Percentiles rank a stretch among this genome's conserved stretches.
These are phyloP conservation scores for Anisognathus igniventris DNA, from an alignment of 2,797 vertebrate genomes.

Conservation along the genomic window DNA sequence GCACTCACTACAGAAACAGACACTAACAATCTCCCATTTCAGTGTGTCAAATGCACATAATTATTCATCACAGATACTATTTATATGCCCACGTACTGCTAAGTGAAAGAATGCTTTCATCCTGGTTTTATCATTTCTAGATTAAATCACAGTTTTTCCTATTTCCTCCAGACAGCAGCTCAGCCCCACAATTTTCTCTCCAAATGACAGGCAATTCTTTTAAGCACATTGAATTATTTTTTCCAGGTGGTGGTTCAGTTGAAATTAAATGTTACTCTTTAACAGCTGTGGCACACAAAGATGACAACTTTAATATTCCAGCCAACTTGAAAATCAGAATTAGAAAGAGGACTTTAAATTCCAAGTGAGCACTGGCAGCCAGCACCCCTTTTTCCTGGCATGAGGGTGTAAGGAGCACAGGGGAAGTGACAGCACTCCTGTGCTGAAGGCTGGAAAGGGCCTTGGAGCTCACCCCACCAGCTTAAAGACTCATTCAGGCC, in stretches of 20 bases:
- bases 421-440: accelerated
- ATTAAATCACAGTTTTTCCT: conserved; percentile 54
- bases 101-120: conserved; percentile 55
- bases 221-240: conserved; percentile 36
- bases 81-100: conserved; percentile 20
- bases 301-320: neutral
- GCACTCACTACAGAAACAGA: neutral
- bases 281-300: neutral
- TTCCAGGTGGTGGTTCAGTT: conserved; percentile 50
- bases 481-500: neutral
- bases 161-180: conserved; percentile 30
- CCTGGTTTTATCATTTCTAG: conserved; percentile 42
- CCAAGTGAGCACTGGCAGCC: neutral
- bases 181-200: conserved; percentile 44
- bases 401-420: accelerated
- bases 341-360: neutral
- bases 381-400: accelerated
- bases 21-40: conserved; percentile 2
- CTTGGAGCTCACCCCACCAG: neutral
- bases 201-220: conserved; percentile 45
- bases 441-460: neutral
- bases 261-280: conserved; percentile 24
- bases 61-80: neutral
- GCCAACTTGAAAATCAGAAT: neutral
- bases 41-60: conserved; percentile 5